These are phyloP conservation scores for Gila robusta DNA, from an alignment of 2,797 vertebrate species.

Conservation along the genomic window DNA sequence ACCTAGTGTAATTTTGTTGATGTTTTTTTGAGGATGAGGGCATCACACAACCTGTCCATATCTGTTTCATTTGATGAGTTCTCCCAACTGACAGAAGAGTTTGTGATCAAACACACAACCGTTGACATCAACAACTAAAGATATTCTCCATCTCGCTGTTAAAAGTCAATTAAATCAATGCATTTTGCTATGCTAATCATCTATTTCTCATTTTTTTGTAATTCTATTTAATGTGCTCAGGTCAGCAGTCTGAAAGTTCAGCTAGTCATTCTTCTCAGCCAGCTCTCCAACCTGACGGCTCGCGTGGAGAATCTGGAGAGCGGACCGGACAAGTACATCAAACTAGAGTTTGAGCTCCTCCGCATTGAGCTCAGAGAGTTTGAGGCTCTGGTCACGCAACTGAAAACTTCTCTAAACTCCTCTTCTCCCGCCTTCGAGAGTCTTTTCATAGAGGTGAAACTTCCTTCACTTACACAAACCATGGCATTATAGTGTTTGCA, in stretches of 20 bases:
- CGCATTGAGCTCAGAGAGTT: conserved; percentile 84
- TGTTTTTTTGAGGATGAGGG: neutral
- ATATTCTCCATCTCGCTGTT: neutral
- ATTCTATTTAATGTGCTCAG: conserved; percentile 67
- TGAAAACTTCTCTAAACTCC: conserved; percentile 74
- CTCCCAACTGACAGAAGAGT: neutral
- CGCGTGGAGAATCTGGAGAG: conserved; percentile 78
- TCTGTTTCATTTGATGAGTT: neutral
- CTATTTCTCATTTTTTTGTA: neutral
- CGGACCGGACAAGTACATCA: conserved; percentile 77
- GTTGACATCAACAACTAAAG: neutral
- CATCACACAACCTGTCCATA: neutral
- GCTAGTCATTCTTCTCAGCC: conserved; percentile 78
- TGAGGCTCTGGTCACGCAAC: conserved; percentile 74
- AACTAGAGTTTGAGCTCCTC: conserved; percentile 87
- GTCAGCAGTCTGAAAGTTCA: conserved; percentile 75
- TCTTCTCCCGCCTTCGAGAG: conserved; percentile 75
- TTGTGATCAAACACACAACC: neutral
- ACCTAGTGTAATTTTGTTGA: neutral
- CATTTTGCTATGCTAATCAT: neutral
- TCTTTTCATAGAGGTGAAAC: conserved; percentile 83
- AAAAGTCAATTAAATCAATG: neutral
- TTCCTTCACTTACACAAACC: neutral
- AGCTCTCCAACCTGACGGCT: conserved; percentile 78
- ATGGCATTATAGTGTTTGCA: neutral